These are phyloP conservation scores for Drosophila subquinaria DNA, from an alignment of 2,888 invertebrate species.

Conservation along the genomic window DNA sequence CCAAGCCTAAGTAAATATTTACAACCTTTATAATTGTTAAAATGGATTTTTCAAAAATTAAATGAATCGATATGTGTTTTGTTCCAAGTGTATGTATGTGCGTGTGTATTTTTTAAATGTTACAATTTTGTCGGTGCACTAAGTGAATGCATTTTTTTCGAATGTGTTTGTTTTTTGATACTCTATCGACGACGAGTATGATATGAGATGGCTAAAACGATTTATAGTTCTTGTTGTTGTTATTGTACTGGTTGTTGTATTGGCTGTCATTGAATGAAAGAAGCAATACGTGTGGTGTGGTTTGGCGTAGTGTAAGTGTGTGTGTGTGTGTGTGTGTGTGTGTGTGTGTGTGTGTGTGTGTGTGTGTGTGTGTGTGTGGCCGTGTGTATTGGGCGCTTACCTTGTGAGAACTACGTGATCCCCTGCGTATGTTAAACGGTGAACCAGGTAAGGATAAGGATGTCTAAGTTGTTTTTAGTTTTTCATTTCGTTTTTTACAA, in stretches of 20 bases:
- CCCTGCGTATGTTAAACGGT: constrained; percentile 96
- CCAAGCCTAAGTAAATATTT: no score
- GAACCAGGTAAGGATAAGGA: constrained; percentile 98
- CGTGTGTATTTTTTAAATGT: neutral
- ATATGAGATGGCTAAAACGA: constrained; percentile 44
- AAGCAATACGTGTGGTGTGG: constrained; percentile 36
- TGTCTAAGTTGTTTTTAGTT: constrained; percentile 88
- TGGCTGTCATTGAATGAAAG: constrained; percentile 53
- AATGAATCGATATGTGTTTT: neutral
- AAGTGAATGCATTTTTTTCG: neutral
- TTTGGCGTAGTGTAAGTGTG: constrained; percentile 17
- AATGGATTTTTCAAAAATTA: neutral
- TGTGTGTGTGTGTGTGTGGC: constrained; percentile 18
- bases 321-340: constrained; percentile 28
- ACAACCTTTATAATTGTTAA: neutral
- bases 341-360: constrained; percentile 21
- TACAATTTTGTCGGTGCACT: constrained; percentile 5
- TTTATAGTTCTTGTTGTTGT: constrained; percentile 48
- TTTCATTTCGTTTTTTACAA: constrained; percentile 54
- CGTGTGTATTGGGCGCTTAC: constrained; percentile 80
- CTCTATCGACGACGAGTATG: constrained; percentile 34
- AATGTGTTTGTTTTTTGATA: constrained; percentile 5
- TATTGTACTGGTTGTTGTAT: constrained; percentile 53
- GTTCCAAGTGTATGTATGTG: neutral
- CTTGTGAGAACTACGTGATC: constrained; percentile 95